Percentiles rank a stretch among this genome's conserved stretches.
These are phyloP conservation scores for Cheilosia soror DNA, from an alignment of 2,888 invertebrate species.

Conservation along the genomic window DNA sequence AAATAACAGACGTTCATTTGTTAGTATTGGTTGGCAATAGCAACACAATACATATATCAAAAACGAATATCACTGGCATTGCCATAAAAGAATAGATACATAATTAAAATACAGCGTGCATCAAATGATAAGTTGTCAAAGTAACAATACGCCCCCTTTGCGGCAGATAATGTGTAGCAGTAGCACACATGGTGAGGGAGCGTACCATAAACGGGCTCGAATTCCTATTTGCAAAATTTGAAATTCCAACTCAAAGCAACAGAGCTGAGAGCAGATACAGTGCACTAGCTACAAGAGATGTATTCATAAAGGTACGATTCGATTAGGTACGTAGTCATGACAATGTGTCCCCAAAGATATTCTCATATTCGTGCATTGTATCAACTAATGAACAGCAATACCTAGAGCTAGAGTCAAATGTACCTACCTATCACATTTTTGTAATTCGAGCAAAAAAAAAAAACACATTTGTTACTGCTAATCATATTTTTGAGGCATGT, in stretches of 20 bases:
- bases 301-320: conserved; percentile 16
- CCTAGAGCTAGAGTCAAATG: conserved; percentile 1
- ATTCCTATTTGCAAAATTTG: conserved; percentile 21
- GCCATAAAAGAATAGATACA: neutral
- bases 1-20: conserved; percentile 2
- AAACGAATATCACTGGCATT: neutral
- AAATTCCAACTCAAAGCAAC: conserved; percentile 6
- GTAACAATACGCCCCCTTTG: conserved; percentile 14
- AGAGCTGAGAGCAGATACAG: neutral
- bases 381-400: conserved; percentile 26
- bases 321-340: conserved; percentile 42
- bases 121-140: conserved; percentile 24
- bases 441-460: conserved; percentile 15
- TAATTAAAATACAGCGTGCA: conserved; percentile 33
- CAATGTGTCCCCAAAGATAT: conserved; percentile 9
- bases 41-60: conserved; percentile 13
- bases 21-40: conserved; percentile 10
- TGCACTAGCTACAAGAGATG: neutral
- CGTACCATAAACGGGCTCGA: neutral
- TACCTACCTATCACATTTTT: conserved; percentile 27
- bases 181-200: neutral
- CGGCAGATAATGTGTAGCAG: conserved; percentile 20
- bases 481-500: conserved; percentile 37
- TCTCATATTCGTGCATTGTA: conserved; percentile 26
- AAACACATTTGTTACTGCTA: conserved; percentile 41